Percentiles rank a stretch among this genome's conserved stretches.
These are phyloP conservation scores for Semnornis frantzii DNA, from an alignment of 2,113 vertebrate species.

Conservation along the genomic window DNA sequence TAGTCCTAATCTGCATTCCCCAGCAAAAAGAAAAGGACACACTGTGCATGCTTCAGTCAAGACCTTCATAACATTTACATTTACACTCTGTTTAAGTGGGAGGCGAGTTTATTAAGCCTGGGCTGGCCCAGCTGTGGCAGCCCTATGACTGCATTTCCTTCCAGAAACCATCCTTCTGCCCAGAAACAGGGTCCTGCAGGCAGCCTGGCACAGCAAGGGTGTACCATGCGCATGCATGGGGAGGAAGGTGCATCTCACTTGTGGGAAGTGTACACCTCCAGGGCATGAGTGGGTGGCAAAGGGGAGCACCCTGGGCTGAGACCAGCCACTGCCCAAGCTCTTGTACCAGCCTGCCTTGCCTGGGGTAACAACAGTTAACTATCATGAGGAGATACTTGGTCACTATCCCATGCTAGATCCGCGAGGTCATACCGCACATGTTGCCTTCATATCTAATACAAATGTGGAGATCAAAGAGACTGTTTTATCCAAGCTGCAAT, in stretches of 20 bases:
- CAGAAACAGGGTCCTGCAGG: not conserved
- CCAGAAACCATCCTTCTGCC: not conserved
- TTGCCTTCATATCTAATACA: not conserved
- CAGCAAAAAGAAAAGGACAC: not conserved
- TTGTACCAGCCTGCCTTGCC: not conserved
- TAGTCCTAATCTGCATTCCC: not conserved
- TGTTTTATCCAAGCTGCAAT: not conserved
- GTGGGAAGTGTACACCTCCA: not conserved
- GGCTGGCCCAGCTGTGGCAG: not conserved
- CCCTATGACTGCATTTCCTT: not conserved
- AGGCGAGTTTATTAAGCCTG: not conserved
- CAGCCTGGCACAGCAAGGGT: rapidly evolving
- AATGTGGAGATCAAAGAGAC: not conserved
- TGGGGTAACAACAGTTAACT: not conserved
- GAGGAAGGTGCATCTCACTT: not conserved
- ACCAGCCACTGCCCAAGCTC: not conserved
- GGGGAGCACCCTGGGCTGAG: not conserved
- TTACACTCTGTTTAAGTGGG: not conserved
- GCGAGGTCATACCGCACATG: rapidly evolving
- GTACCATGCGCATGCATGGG: not conserved
- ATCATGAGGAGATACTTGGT: not conserved
- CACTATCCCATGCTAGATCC: not conserved
- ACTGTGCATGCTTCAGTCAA: not conserved
- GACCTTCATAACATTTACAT: not conserved
- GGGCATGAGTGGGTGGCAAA: not conserved